Evolutionary conservation across 2,797 vertebrate genomes (phyloP).

Genomic region (Catamblyrhynchus diadema): DNA sequence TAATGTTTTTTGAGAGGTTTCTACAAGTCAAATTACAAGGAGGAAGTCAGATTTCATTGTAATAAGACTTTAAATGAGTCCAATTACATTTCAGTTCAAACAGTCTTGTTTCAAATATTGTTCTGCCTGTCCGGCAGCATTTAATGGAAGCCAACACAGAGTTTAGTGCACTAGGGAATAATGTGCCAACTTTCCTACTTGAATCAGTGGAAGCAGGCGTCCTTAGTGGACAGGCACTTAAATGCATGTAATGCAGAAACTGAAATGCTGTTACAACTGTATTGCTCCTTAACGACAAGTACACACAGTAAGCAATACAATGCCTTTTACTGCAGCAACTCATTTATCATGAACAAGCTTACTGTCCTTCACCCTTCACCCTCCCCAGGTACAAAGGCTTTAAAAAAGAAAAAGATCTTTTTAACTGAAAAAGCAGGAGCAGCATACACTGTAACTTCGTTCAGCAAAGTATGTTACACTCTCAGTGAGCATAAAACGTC

Average conservation of each 20-base stretch:
- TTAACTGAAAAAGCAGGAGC: background rate
- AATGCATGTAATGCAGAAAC: slow-evolving; percentile 65
- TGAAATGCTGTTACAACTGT: slow-evolving; percentile 56
- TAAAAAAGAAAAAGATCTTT: background rate
- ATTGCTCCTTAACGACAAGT: slow-evolving; percentile 46
- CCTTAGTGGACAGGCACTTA: slow-evolving; percentile 57
- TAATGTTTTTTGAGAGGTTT: slow-evolving; percentile 57
- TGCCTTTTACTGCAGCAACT: slow-evolving; percentile 36
- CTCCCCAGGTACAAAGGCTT: background rate
- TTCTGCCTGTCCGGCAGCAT: slow-evolving; percentile 49
- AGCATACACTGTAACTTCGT: background rate
- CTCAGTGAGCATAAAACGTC: background rate
- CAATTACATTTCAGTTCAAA: slow-evolving; percentile 68
- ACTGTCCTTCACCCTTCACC: slow-evolving; percentile 40
- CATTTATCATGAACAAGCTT: slow-evolving; percentile 59
- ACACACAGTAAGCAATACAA: slow-evolving; percentile 26
- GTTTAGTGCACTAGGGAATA: slow-evolving; percentile 55
- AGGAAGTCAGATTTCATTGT: slow-evolving; percentile 60
- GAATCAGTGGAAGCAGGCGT: slow-evolving; percentile 25
- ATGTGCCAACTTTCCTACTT: slow-evolving; percentile 47
- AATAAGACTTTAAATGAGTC: slow-evolving; percentile 65
- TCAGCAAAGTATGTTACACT: background rate
- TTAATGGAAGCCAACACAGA: slow-evolving; percentile 63
- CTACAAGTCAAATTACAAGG: slow-evolving; percentile 54
- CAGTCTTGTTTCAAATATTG: slow-evolving; percentile 64